phyloP scores from a whole-genome alignment of 2,888 invertebrate genomes.

The Tolmerus cingulatus region DNA sequence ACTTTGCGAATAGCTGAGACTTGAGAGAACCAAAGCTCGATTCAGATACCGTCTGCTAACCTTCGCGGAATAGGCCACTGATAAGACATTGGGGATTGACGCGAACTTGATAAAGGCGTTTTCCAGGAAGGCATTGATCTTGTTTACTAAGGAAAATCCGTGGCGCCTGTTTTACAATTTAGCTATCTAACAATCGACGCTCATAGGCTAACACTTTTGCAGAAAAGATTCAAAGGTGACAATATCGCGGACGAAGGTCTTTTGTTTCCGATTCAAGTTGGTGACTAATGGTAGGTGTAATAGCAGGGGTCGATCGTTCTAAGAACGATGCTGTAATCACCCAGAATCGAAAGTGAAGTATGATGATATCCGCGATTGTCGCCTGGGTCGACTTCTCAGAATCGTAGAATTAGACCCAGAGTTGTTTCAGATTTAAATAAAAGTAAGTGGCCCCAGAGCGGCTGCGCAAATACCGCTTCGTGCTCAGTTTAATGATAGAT shows the following conservation, averaged over 20 bases:
- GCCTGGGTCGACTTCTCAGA: background rate
- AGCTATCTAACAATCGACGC: background rate
- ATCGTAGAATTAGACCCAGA: background rate
- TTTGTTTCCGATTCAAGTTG: background rate
- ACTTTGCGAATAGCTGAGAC: background rate
- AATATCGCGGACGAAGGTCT: background rate
- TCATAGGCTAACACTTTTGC: background rate
- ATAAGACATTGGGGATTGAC: constrained; percentile 13
- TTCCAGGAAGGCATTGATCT: constrained; percentile 23
- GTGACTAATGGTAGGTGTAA: constrained; percentile 21
- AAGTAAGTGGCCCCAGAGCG: background rate
- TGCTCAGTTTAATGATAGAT: background rate
- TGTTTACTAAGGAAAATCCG: constrained; percentile 23
- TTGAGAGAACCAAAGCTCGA: background rate
- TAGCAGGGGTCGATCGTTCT: background rate
- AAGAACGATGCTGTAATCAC: constrained; percentile 24
- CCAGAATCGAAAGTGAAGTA: background rate
- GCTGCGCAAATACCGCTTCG: background rate
- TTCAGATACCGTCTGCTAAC: background rate
- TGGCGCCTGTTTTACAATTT: background rate
- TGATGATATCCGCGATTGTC: constrained; percentile 11
- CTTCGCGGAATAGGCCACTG: constrained; percentile 1
- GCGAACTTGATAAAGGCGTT: constrained; percentile 6
- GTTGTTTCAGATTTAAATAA: background rate
- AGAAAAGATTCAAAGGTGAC: background rate